Percentiles rank a stretch among this genome's conserved stretches.
phyloP scores from a whole-genome alignment of 1,140 invertebrate genomes.

The Drosophila auraria region DNA sequence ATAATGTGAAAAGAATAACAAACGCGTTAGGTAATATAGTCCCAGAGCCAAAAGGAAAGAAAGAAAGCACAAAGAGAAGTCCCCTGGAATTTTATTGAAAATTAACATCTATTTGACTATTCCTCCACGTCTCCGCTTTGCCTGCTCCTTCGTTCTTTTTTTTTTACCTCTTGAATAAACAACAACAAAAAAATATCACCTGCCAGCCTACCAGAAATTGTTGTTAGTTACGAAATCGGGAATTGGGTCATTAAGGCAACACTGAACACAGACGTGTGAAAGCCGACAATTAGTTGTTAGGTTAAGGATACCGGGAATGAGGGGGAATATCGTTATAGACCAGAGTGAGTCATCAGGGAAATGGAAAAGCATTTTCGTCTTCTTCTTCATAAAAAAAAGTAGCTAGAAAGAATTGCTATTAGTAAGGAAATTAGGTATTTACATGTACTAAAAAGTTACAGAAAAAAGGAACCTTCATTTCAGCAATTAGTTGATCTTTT shows the following conservation, averaged over 20 bases:
- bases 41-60: conserved; percentile 18
- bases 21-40: conserved; percentile 72
- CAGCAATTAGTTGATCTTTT: too few species aligned
- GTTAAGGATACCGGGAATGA: conserved; percentile 4
- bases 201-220: conserved; percentile 28
- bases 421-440: background rate
- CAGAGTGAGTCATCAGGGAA: conserved; percentile 14
- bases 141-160: conserved; percentile 19
- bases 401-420: background rate
- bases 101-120: conserved; percentile 45
- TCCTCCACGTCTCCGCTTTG: conserved; percentile 14
- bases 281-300: conserved; percentile 23
- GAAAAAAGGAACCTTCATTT: too few species aligned
- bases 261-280: conserved; percentile 39
- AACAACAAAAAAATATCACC: conserved; percentile 35
- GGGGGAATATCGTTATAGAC: background rate
- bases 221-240: conserved; percentile 47
- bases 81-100: conserved; percentile 25
- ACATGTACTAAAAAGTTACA: background rate
- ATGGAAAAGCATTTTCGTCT: background rate
- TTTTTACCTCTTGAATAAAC: conserved; percentile 3
- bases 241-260: conserved; percentile 63
- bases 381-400: background rate
- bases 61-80: conserved; percentile 24
- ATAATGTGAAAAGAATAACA: conserved; percentile 75